phyloP scores from a whole-genome alignment of 1,140 invertebrate species.

The Spodoptera litura region DNA sequence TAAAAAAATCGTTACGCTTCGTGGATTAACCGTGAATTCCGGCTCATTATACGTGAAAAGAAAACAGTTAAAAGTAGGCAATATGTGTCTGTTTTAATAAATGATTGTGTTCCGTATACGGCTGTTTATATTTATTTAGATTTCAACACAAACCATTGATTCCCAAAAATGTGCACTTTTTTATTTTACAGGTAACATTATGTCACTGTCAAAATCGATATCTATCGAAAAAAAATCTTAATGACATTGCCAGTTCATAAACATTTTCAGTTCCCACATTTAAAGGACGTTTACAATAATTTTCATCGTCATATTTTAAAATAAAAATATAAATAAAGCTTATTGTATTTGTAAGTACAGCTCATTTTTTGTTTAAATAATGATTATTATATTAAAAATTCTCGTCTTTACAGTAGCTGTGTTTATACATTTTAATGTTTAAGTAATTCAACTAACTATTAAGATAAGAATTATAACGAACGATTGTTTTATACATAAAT shows the following conservation, averaged over 20 bases:
- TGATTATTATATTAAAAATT: background rate
- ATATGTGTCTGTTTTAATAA: too few species aligned
- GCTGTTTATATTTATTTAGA: too few species aligned
- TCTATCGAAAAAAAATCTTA: constrained; percentile 2
- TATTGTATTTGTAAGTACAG: background rate
- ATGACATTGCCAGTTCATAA: constrained; percentile 9
- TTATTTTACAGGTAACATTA: constrained; percentile 2
- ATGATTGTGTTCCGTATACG: too few species aligned
- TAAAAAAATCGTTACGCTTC: too few species aligned
- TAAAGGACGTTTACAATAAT: background rate
- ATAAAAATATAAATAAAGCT: too few species aligned
- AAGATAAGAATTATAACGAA: constrained; percentile 9
- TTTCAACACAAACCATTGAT: background rate
- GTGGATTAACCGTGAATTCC: too few species aligned
- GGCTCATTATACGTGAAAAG: too few species aligned
- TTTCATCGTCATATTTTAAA: too few species aligned
- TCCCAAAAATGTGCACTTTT: background rate
- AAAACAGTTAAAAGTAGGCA: too few species aligned
- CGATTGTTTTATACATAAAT: background rate
- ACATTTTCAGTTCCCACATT: background rate
- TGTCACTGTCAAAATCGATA: constrained; percentile 30
- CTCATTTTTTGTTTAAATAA: constrained; percentile 2
- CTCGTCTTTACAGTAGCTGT: background rate
- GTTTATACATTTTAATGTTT: constrained; percentile 21
- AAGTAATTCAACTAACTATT: constrained; percentile 7